phyloP scores from a whole-genome alignment of 1,140 invertebrate species.

The Aricia agestis region DNA sequence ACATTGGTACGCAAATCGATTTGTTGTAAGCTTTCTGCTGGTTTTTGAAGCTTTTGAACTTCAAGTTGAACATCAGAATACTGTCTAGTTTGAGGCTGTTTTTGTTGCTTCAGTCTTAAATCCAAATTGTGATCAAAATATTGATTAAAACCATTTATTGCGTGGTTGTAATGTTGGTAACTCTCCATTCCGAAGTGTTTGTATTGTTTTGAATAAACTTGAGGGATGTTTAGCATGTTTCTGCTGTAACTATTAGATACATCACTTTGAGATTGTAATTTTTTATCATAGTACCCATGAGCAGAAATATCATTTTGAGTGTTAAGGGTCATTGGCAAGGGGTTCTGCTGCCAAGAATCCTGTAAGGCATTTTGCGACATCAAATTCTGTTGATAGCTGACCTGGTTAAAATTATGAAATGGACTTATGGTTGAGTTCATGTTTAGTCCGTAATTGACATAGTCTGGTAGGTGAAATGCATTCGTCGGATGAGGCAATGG shows the following conservation, averaged over 20 bases:
- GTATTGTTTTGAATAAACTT: conserved; percentile 46
- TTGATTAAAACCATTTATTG: conserved; percentile 28
- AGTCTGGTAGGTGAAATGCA: conserved; percentile 44
- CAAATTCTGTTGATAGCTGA: conserved; percentile 40
- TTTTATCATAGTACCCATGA: conserved; percentile 31
- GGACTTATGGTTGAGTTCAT: conserved; percentile 42
- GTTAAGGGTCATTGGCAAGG: conserved; percentile 57
- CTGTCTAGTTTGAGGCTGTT: conserved; percentile 1
- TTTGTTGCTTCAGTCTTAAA: conserved; percentile 17
- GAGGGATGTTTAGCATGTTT: conserved; percentile 46
- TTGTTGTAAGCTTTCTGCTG: background rate
- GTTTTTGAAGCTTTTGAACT: background rate
- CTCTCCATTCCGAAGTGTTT: conserved; percentile 39
- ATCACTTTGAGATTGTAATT: conserved; percentile 21
- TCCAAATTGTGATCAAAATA: conserved; percentile 37
- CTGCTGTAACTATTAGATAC: conserved; percentile 31
- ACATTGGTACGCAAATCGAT: conserved; percentile 3
- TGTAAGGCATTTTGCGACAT: conserved; percentile 39
- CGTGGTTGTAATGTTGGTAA: conserved; percentile 28
- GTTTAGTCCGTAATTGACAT: conserved; percentile 44
- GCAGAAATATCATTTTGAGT: conserved; percentile 36
- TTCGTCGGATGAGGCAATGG: conserved; percentile 36
- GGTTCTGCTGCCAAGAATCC: conserved; percentile 46
- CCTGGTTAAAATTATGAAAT: conserved; percentile 46
- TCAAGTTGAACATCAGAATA: background rate